These are phyloP conservation scores for Psittacara wagleri DNA, from an alignment of 2,113 vertebrate genomes.

Conservation along the genomic window DNA sequence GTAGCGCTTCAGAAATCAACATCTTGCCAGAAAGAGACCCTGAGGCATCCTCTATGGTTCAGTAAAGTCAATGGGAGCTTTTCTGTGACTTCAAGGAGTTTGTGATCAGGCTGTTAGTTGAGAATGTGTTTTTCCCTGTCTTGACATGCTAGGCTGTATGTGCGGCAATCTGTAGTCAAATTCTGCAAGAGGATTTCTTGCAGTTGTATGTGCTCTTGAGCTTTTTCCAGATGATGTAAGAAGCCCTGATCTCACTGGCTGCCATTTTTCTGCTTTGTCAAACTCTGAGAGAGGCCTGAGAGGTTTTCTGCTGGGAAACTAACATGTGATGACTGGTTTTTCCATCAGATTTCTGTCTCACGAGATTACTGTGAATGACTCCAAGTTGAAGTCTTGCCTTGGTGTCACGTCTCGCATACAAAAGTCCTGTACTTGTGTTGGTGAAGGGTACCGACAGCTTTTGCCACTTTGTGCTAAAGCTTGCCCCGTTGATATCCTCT, in stretches of 20 bases:
- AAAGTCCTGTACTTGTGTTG: not conserved
- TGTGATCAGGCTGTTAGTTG: not conserved
- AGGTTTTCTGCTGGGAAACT: not conserved
- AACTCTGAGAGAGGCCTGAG: not conserved
- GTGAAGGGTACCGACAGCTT: not conserved
- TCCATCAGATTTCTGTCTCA: not conserved
- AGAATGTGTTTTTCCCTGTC: not conserved
- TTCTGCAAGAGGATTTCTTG: not conserved
- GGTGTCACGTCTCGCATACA: not conserved
- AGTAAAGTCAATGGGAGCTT: not conserved
- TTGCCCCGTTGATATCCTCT: not conserved
- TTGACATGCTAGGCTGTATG: not conserved
- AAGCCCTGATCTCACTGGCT: not conserved
- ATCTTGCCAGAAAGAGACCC: not conserved
- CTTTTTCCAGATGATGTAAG: slow-evolving; percentile 42
- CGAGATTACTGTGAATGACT: not conserved
- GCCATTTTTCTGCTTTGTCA: slow-evolving; percentile 22
- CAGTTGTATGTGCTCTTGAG: not conserved
- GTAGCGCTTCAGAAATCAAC: not conserved
- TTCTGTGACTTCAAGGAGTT: not conserved
- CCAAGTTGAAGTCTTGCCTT: not conserved
- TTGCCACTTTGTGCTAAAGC: not conserved
- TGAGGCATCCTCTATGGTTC: not conserved
- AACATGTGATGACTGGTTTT: not conserved
- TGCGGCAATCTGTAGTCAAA: not conserved